Percentiles rank a stretch among this genome's conserved stretches.
These are phyloP conservation scores for Empis livida DNA, from an alignment of 2,888 invertebrate species.

Conservation along the genomic window DNA sequence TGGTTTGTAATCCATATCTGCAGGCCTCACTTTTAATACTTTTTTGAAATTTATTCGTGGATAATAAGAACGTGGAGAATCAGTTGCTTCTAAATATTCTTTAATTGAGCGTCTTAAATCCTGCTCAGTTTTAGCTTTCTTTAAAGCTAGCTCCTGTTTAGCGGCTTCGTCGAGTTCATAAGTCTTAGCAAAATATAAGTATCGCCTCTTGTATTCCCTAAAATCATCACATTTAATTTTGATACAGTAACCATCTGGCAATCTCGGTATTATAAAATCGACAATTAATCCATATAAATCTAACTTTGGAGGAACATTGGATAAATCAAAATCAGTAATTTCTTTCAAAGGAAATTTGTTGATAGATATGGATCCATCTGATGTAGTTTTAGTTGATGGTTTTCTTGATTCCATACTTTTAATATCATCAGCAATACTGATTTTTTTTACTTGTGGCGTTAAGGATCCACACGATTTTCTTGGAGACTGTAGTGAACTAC, in stretches of 20 bases:
- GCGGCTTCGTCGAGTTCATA: background rate
- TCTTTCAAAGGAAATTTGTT: slow-evolving; percentile 18
- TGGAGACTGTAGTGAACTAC: background rate
- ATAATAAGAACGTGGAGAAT: slow-evolving; percentile 28
- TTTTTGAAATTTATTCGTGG: slow-evolving; percentile 25
- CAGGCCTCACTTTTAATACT: slow-evolving; percentile 22
- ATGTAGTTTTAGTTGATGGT: slow-evolving; percentile 17
- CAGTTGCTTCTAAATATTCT: slow-evolving; percentile 22
- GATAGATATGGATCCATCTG: slow-evolving; percentile 2
- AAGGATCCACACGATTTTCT: slow-evolving; percentile 1
- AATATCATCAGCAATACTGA: slow-evolving; percentile 13
- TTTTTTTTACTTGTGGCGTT: slow-evolving; percentile 1
- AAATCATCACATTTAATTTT: slow-evolving; percentile 17
- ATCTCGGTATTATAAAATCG: slow-evolving; percentile 31
- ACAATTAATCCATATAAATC: slow-evolving; percentile 29
- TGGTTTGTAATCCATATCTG: background rate
- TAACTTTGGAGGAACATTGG: slow-evolving; percentile 27
- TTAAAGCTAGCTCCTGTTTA: background rate
- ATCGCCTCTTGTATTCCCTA: slow-evolving; percentile 3
- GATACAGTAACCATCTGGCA: slow-evolving; percentile 32
- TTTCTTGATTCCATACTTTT: slow-evolving; percentile 12
- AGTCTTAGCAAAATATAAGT: background rate
- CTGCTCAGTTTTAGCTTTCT: background rate
- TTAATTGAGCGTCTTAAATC: slow-evolving; percentile 17
- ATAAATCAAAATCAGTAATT: slow-evolving; percentile 31